Base-by-base conservation (phyloP, 1,140 invertebrate genomes). In the Alviniconcha marisindica region DNA sequence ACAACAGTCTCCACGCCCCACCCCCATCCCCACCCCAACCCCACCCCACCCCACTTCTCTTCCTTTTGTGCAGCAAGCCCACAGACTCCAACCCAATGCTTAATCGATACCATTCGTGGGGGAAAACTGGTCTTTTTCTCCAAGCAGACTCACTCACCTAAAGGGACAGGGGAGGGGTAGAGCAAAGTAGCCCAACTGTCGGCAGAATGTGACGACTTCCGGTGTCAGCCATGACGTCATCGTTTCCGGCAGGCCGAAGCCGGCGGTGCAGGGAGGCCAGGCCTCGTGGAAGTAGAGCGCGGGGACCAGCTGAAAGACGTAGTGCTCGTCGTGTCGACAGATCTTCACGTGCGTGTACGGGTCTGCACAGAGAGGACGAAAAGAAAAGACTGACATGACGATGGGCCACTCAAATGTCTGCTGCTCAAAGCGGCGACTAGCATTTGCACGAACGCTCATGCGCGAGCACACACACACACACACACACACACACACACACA, bases 311-410 rank as follows among this genome's bases (percentile, higher is more conserved):
- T 86, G 80, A 31, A 86, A 84, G 42, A 82, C 18, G 69, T 84
- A 84, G 5, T 40, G 12, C n/a, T 84, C 82, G 0, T 40, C 69
- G 21, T 48, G 36, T 24, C 69, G 44, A 15, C 36, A 56, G 15
- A 86, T 84, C 71, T 81, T 82, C 21, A 86, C 77, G 28, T 84
- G 74, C n/a, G 85, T 84, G 77, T 83, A 84, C 21, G 85, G 85
- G n/a, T 86, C 85, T 86, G 81, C n/a, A n/a, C n/a, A n/a, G n/a
- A n/a, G n/a, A n/a, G n/a, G n/a, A n/a, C n/a, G n/a, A n/a, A n/a
- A n/a, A n/a, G n/a, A n/a, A n/a, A n/a, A n/a, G n/a, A n/a, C n/a
- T n/a, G n/a, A n/a, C n/a, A n/a, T n/a, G n/a, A n/a, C n/a, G n/a
- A n/a, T n/a, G n/a, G n/a, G n/a, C n/a, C n/a, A n/a, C n/a, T n/a